Evolutionary conservation across 35 echinoderm and acorn worm species (phyloP).

Genomic region (Diadema setosum): DNA sequence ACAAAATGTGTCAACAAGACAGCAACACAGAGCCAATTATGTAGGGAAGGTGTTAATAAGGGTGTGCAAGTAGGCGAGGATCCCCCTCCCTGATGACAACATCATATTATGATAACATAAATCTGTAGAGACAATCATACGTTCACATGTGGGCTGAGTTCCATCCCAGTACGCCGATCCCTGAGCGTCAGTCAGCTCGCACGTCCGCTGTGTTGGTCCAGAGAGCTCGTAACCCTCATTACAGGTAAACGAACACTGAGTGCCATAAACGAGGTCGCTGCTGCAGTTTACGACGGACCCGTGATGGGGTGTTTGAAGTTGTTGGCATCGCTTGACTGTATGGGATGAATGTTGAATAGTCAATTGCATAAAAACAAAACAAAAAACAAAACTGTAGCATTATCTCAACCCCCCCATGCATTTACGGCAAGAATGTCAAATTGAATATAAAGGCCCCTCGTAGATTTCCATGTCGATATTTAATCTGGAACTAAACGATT

Average conservation of each 20-base stretch:
- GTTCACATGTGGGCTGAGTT: not conserved
- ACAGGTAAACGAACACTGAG: slow-evolving; percentile 29
- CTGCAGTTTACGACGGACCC: not conserved
- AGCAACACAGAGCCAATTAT: too few species aligned
- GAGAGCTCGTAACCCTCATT: slow-evolving; percentile 27
- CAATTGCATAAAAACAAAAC: not conserved
- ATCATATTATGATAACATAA: not conserved
- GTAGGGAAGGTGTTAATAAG: not conserved
- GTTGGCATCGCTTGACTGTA: slow-evolving; percentile 22
- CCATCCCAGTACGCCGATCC: not conserved
- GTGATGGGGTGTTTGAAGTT: not conserved
- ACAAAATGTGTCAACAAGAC: not conserved
- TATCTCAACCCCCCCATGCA: too few species aligned
- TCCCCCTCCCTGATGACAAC: not conserved
- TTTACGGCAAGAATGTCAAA: too few species aligned
- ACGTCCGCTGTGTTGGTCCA: not conserved
- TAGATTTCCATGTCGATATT: too few species aligned
- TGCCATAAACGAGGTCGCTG: slow-evolving; percentile 16
- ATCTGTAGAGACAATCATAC: not conserved
- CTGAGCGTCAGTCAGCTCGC: not conserved
- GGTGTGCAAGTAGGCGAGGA: not conserved
- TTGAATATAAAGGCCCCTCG: too few species aligned
- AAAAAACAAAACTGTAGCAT: too few species aligned
- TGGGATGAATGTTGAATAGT: not conserved
- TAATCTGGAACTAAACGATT: too few species aligned